Conservation (phyloP, 2,797 vertebrate genomes). For the Rhabdomys pumilio region DNA sequence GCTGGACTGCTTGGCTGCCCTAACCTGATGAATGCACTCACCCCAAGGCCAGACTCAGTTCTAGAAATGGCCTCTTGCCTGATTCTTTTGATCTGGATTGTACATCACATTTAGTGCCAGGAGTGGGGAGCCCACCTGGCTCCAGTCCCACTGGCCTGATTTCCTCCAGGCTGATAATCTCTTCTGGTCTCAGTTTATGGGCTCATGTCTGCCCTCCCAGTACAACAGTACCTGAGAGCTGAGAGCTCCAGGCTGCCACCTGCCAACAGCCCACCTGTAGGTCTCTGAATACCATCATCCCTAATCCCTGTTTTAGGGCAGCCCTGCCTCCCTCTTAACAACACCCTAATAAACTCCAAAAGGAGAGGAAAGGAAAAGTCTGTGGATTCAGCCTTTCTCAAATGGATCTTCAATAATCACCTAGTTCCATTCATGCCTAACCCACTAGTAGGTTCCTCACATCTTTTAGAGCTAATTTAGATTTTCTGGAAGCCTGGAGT, state of each 20-base stretch:
- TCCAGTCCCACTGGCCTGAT: background rate
- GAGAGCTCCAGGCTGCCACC: background rate
- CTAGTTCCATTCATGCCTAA: background rate
- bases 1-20: background rate
- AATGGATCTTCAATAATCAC: background rate
- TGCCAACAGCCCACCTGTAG: background rate
- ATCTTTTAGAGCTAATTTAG: background rate
- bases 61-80: background rate
- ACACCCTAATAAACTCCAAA: background rate
- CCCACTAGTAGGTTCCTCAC: background rate
- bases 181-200: background rate
- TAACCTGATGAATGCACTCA: too few relatives aligned
- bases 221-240: too few relatives aligned
- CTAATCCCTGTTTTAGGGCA: background rate
- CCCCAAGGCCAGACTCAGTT: background rate
- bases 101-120: background rate
- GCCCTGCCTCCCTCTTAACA: background rate
- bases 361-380: background rate
- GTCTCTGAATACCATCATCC: background rate
- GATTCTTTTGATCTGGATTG: background rate
- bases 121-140: background rate
- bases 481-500: background rate
- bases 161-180: too few relatives aligned
- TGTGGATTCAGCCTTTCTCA: background rate
- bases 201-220: background rate